A percentile compares a stretch with the other conserved stretches of the same genome.
Evolutionary conservation across 2,797 vertebrate genomes (phyloP).

Genomic region (Hypotaenidia okinawae): DNA sequence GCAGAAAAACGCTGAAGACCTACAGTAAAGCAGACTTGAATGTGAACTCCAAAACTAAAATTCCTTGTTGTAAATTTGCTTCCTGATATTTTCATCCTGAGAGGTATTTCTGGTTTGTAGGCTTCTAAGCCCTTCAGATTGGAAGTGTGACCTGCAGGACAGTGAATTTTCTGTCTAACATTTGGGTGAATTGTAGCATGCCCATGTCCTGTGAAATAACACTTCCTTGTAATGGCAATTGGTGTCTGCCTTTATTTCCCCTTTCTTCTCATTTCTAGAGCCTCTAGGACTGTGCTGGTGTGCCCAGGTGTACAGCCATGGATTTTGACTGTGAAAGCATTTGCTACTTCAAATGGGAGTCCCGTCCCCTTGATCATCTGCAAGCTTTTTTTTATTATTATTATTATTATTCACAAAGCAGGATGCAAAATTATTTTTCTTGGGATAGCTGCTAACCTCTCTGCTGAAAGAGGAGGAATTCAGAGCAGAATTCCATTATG

Average conservation of each 20-base stretch:
- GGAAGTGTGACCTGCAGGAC: not conserved
- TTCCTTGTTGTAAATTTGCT: not conserved
- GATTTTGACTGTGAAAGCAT: not conserved
- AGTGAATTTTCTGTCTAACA: not conserved
- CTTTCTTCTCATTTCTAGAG: not conserved
- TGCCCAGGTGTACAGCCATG: not conserved
- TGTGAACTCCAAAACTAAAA: not conserved
- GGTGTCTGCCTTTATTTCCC: not conserved
- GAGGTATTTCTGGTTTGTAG: not conserved
- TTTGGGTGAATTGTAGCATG: not conserved
- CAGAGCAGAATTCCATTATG: not conserved
- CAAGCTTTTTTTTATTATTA: not conserved
- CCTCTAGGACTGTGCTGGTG: not conserved
- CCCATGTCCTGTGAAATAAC: not conserved
- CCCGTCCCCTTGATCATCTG: not conserved
- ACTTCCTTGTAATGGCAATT: not conserved
- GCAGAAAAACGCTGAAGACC: not conserved
- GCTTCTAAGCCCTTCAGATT: not conserved
- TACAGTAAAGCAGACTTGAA: not conserved
- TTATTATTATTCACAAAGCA: not conserved
- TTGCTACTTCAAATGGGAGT: not conserved
- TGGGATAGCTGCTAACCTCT: not conserved
- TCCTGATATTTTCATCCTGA: not conserved
- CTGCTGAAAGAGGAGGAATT: not conserved
- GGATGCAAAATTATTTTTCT: not conserved